Evolutionary conservation across 2,113 vertebrate genomes (phyloP), one percentile per base, ranked within the genome.

Genomic region (Cercopithecus mona): DNA sequence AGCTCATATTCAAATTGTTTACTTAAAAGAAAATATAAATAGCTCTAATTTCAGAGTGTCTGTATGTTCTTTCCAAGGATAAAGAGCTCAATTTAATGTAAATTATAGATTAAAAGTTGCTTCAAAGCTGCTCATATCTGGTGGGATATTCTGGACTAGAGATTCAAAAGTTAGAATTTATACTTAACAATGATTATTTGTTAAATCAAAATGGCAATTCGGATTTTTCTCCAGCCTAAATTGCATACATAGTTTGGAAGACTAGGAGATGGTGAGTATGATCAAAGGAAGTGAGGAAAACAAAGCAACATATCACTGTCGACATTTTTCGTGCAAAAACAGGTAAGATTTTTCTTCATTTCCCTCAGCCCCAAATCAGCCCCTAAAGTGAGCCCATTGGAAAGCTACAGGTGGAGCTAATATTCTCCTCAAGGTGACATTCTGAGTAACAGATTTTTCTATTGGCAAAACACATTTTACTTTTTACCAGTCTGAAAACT

Each of bases 21-120:
- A 40, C 32, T 78, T 92, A 38, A 38, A 88, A 75, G 48, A 88
- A 96, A 91, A 85, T 84, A 84, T 32, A 78, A 70, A 27, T 61
- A 79, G 38, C 18, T 94, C 32, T 61, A 64, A 18, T 68, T 94
- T 16, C 20, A 93, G 8, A 48, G 16, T 91, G 35, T 2, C 18
- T 81, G 5, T 11, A 20, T 78, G 20, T 52, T 96, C 64, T 92
- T 22, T n/a, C 32, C 52, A 85, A 68, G 35, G 72, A 75, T n/a
- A 68, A 8, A 38, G 22, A 80, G 55, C 10, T 89, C 52, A 18
- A 32, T 66, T 86, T 72, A 68, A n/a, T 48, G 0, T 79, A 88
- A 79, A 48, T 66, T 96, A 50, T 52, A 38, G 45, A 52, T 94
- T 95, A 93, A 97, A 98, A 45, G 5, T 59, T 75, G 35, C 50